Conservation (phyloP, 1,140 invertebrate genomes). For the Leptinotarsa texana region DNA sequence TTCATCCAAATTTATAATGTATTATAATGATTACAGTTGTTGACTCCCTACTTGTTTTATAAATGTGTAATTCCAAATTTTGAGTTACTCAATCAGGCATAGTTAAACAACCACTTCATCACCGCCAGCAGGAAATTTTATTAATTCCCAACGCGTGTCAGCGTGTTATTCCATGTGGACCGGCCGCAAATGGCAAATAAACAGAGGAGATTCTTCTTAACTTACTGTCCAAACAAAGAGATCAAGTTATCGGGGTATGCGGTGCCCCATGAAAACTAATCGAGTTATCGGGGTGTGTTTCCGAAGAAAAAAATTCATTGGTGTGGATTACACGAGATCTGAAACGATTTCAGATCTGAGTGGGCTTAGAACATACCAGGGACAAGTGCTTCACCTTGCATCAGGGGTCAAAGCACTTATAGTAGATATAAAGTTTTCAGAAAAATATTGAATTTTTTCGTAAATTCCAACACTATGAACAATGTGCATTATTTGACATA, state of each 20-base stretch:
- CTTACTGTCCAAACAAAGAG: slow-evolving; percentile 40
- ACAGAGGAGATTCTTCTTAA: slow-evolving; percentile 39
- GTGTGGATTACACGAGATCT: slow-evolving; percentile 37
- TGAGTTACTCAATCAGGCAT: no score
- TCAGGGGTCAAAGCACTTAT: no score
- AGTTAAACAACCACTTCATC: background rate
- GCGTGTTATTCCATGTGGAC: slow-evolving; percentile 30
- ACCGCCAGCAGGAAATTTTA: slow-evolving; percentile 12
- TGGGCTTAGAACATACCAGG: no score
- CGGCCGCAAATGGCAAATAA: slow-evolving; percentile 38
- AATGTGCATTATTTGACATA: no score
- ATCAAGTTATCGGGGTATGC: slow-evolving; percentile 31
- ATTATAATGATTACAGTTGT: no score
- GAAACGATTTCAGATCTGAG: slow-evolving; percentile 24
- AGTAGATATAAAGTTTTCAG: background rate
- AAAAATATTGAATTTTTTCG: background rate
- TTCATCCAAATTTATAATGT: no score
- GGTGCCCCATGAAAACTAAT: slow-evolving; percentile 32
- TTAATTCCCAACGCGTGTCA: slow-evolving; percentile 29
- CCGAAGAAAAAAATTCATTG: slow-evolving; percentile 14
- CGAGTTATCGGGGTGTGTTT: slow-evolving; percentile 33
- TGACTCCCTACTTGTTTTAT: no score
- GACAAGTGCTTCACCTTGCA: no score
- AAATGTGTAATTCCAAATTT: no score
- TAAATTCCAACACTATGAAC: background rate